These are phyloP conservation scores for Sorex maritimensis DNA, from an alignment of 2,797 vertebrate species.

Conservation along the genomic window DNA sequence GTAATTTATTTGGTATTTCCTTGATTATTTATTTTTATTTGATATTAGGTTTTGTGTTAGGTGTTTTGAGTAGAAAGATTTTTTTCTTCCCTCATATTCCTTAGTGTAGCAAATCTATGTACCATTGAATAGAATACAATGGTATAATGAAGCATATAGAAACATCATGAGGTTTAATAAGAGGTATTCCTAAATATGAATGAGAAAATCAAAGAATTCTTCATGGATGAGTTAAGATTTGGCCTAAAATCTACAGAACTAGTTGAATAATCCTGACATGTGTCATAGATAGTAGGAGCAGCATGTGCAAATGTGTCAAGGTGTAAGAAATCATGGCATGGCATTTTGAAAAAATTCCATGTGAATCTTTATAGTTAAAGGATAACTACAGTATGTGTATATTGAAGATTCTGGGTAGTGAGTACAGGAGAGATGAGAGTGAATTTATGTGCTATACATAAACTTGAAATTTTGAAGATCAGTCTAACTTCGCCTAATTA, in stretches of 20 bases:
- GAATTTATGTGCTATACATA: not conserved
- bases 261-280: not conserved
- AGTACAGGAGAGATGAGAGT: not conserved
- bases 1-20: slow-evolving; percentile 56
- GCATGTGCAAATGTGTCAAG: not conserved
- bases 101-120: not conserved
- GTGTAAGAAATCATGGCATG: not conserved
- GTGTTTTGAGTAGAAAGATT: slow-evolving; percentile 23
- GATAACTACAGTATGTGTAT: not conserved
- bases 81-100: not conserved
- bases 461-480: slow-evolving; percentile 25
- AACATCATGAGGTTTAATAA: not conserved
- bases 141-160: not conserved
- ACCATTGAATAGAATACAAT: slow-evolving; percentile 3
- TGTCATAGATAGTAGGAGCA: not conserved
- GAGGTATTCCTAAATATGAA: not conserved
- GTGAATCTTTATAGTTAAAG: slow-evolving; percentile 35
- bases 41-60: slow-evolving; percentile 6
- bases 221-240: slow-evolving; percentile 16
- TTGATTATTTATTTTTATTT: slow-evolving; percentile 56
- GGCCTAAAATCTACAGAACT: not conserved
- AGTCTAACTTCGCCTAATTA: slow-evolving; percentile 23
- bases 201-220: not conserved
- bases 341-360: not conserved
- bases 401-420: not conserved